Evolutionary conservation across 2,797 vertebrate genomes (phyloP), one percentile per base, ranked within the genome.

Genomic region (Poecile montanus): DNA sequence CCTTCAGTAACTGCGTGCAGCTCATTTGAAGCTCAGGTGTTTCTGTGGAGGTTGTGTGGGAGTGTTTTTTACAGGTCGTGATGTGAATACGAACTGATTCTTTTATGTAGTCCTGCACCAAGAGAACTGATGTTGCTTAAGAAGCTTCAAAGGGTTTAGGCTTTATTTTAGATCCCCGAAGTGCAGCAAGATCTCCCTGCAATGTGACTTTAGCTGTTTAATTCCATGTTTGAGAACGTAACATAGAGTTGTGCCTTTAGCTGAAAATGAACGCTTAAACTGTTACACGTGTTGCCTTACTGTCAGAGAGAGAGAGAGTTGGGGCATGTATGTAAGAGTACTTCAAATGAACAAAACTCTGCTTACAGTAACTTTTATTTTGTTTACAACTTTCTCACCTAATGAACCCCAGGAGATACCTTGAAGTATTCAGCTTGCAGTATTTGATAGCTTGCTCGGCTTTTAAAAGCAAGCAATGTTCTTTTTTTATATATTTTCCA

Each of bases 401-500:
- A 93, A 94, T 96, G 92, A 97, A 92, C 91, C 18, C 81, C 71
- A 26, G 82, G 83, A 96, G 92, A 88, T 97, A 96, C 67, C 83
- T 87, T 92, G 70, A 94, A 95, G 86, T 95, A 91, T 96, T 96
- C 74, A 70, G 79, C 92, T 96, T 72, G 34, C 91, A 97, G 93
- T 95, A 95, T 97, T 97, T 96, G 97, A 98, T 98, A 97, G 83
- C 67, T 93, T 62, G 67, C 78, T 85, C 92, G 86, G 90, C 96
- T 97, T 98, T 98, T 96, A 95, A 97, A 96, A 95, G 84, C 92
- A 93, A 95, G 93, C 93, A 96, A 96, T 97, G 93, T 97, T 98
- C 86, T 63, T 96, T 97, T 85, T 95, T 97, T 97, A 97, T 96
- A 88, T 97, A 96, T 97, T 98, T 98, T 97, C 95, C 96, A 96